Percentiles rank a stretch among this genome's conserved stretches.
Evolutionary conservation across 2,113 vertebrate genomes (phyloP).

Genomic region (Zootoca vivipara): DNA sequence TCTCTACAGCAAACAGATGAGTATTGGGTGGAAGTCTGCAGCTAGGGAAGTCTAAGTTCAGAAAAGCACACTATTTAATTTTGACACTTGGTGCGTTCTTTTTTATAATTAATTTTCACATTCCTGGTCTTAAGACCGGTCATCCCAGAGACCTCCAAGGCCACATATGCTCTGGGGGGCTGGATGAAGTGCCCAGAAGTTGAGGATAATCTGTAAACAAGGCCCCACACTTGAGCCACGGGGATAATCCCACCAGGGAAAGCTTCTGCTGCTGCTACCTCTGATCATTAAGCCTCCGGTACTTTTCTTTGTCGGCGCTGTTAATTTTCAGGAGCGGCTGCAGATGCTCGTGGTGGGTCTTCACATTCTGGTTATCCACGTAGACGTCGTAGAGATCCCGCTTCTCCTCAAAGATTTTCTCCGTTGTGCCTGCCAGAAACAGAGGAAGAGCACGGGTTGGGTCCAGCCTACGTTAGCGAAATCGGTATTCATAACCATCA

Average conservation of each 20-base stretch:
- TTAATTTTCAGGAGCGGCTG: constrained; percentile 91
- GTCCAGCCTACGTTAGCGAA: background rate
- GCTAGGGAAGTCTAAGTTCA: background rate
- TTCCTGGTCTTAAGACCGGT: background rate
- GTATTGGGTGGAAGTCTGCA: background rate
- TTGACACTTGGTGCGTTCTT: background rate
- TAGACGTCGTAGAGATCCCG: constrained; percentile 94
- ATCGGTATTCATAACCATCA: no score
- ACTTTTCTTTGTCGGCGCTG: constrained; percentile 91
- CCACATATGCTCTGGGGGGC: background rate
- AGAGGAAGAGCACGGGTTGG: background rate
- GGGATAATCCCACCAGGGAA: no score
- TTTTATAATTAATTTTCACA: background rate
- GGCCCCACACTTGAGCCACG: background rate
- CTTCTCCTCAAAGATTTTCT: constrained; percentile 98
- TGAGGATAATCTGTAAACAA: background rate
- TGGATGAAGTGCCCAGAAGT: background rate
- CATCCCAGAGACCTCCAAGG: background rate
- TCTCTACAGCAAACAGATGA: background rate
- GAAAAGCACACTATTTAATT: background rate
- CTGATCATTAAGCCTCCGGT: constrained; percentile 93
- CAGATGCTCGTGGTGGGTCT: constrained; percentile 88
- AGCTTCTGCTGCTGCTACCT: constrained; percentile 74
- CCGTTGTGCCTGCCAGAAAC: constrained; percentile 87
- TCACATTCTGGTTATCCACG: constrained; percentile 98